Evolutionary conservation across 2,888 invertebrate species (phyloP).

Genomic region (Nomada flava): DNA sequence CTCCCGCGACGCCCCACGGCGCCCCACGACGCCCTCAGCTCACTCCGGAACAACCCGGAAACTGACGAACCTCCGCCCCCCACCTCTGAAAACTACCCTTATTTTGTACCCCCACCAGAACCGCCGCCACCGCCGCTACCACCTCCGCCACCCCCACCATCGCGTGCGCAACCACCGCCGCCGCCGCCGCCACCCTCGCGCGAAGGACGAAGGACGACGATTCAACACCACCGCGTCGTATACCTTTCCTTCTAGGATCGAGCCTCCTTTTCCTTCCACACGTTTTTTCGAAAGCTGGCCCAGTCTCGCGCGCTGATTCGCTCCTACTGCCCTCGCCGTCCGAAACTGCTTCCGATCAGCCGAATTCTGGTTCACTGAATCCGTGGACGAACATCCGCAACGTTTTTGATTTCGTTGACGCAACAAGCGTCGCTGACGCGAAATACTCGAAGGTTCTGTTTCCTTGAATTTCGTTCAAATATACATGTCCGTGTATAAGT

Average conservation of each 20-base stretch:
- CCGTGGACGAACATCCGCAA: not conserved
- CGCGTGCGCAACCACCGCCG: slow-evolving; percentile 21
- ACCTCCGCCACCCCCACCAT: slow-evolving; percentile 50
- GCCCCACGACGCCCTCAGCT: slow-evolving; percentile 74
- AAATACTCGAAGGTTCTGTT: not conserved
- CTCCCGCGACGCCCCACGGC: slow-evolving; percentile 65
- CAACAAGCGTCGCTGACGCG: slow-evolving; percentile 33
- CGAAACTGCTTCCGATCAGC: slow-evolving; percentile 10
- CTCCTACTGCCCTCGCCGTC: slow-evolving; percentile 22
- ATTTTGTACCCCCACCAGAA: slow-evolving; percentile 74
- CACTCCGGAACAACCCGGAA: slow-evolving; percentile 83
- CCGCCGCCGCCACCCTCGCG: slow-evolving; percentile 35
- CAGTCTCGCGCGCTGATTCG: slow-evolving; percentile 18
- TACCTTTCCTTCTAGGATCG: slow-evolving; percentile 27
- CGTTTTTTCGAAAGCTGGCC: slow-evolving; percentile 19
- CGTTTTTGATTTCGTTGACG: slow-evolving; percentile 33
- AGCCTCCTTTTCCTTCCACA: slow-evolving; percentile 8
- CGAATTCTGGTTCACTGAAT: slow-evolving; percentile 23
- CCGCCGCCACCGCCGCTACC: slow-evolving; percentile 46
- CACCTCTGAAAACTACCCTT: slow-evolving; percentile 78
- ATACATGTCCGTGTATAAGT: not conserved
- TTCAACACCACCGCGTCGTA: slow-evolving; percentile 41
- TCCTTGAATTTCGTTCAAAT: slow-evolving; percentile 12
- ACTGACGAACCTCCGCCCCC: slow-evolving; percentile 79
- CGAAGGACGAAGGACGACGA: slow-evolving; percentile 57